phyloP scores from a whole-genome alignment of 2,888 invertebrate species.

The Eustalomyia histrio region DNA sequence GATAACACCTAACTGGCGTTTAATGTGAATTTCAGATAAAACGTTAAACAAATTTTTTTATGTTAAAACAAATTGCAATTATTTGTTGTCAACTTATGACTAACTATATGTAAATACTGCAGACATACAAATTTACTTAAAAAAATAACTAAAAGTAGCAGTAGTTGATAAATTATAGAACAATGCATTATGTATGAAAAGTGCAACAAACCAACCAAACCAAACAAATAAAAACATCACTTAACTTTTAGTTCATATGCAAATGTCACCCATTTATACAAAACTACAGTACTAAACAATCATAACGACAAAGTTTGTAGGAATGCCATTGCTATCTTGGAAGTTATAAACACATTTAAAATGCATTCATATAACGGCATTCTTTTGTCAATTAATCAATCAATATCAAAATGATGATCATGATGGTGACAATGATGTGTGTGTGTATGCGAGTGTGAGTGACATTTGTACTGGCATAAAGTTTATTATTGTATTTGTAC shows the following conservation, averaged over 20 bases:
- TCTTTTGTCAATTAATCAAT: conserved; percentile 77
- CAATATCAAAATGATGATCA: conserved; percentile 70
- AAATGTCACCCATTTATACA: conserved; percentile 53
- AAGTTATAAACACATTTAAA: neutral
- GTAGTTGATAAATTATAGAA: neutral
- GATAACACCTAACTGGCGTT: no score
- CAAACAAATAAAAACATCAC: neutral
- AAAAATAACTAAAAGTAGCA: neutral
- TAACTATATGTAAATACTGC: neutral
- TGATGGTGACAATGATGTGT: conserved; percentile 47
- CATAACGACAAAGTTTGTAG: conserved; percentile 1
- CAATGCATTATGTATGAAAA: neutral
- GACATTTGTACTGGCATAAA: conserved; percentile 37
- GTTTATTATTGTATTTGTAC: conserved; percentile 34
- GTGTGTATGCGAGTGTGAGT: conserved; percentile 12
- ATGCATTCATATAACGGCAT: conserved; percentile 70
- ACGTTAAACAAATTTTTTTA: no score
- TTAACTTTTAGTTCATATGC: conserved; percentile 50
- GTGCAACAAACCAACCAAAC: no score
- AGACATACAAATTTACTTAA: conserved; percentile 29
- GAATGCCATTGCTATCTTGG: neutral
- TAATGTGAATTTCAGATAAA: no score
- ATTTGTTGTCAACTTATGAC: no score
- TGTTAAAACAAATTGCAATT: no score
- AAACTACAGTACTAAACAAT: neutral